Base-by-base conservation (phyloP, 2,113 vertebrate species). In the Eolophus roseicapilla region DNA sequence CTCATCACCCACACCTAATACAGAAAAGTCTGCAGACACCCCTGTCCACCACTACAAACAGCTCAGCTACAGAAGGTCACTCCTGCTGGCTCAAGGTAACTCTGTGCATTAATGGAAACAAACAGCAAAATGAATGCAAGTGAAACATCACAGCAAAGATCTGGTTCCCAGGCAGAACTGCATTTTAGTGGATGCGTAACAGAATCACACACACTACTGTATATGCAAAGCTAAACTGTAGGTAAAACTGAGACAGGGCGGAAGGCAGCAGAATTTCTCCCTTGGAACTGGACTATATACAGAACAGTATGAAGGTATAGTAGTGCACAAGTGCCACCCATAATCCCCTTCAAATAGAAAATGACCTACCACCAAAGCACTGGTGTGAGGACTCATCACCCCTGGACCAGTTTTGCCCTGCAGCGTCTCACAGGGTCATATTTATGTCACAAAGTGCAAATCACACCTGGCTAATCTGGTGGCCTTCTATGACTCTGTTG, bases 101-200 rank as follows among this genome's bases (percentile, higher is more conserved):
- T 16, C 3, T 9, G 28, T 13, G 20, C 18, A 20, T 33, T 14
- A 20, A 49, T 7, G 57, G 28, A 11, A 50, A n/a, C 52, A 17
- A 13, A 11, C 21, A 24, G 52, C 4, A 37, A 20, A 65, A 57
- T 2, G 39, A 28, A 28, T 2, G 33, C 46, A 33, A 2, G n/a
- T 7, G 74, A 68, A 60, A 7, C 47, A 7, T 23, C 20, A 35
- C 57, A 35, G 57, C 21, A 59, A 23, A 46, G 35, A 20, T 11
- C 7, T 1, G 7, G 65, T 28, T 27, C 9, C 50, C 21, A 8
- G 11, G 17, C 62, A n/a, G 44, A 28, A 57, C 20, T 11, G 67
- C 23, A 2, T 17, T 55, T n/a, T 6, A 35, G 31, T 2, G 17
- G 29, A 17, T 27, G 31, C 20, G 2, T 13, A 25, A 11, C 0